A percentile compares a stretch with the other conserved stretches of the same genome.
These are phyloP conservation scores for Pempheris klunzingeri DNA, from an alignment of 2,797 vertebrate genomes.

Conservation along the genomic window DNA sequence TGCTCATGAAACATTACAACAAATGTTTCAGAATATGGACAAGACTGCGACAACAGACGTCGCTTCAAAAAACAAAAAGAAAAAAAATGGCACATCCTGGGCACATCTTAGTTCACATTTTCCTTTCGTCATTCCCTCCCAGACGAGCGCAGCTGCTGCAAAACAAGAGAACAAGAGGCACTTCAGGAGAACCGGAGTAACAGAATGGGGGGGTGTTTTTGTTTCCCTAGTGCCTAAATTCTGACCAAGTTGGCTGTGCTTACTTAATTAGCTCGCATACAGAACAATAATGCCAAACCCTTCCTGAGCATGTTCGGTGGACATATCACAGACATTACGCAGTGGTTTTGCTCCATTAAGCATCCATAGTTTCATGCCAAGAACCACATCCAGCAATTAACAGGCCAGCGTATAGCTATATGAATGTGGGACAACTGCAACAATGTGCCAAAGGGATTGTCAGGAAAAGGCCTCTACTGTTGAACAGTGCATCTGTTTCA, in stretches of 20 bases:
- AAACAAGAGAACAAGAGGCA: constrained; percentile 71
- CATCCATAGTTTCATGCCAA: constrained; percentile 71
- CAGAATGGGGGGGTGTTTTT: constrained; percentile 55
- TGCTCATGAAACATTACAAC: constrained; percentile 15
- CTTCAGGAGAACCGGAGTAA: constrained; percentile 60
- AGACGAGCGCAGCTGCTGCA: constrained; percentile 65
- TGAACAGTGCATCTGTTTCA: constrained; percentile 66
- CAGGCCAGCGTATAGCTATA: constrained; percentile 53
- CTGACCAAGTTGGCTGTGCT: constrained; percentile 67
- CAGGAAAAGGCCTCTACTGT: constrained; percentile 59
- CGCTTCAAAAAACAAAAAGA: constrained; percentile 53
- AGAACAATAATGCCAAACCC: constrained; percentile 81
- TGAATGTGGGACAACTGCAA: constrained; percentile 67
- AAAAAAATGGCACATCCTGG: constrained; percentile 68
- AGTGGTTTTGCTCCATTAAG: constrained; percentile 79
- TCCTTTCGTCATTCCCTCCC: constrained; percentile 76
- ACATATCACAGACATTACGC: constrained; percentile 82
- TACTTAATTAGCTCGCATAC: constrained; percentile 66
- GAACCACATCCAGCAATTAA: constrained; percentile 80
- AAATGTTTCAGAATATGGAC: constrained; percentile 22
- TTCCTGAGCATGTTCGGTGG: constrained; percentile 72
- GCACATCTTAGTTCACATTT: constrained; percentile 76
- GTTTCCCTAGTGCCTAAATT: constrained; percentile 57
- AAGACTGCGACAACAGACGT: constrained; percentile 35
- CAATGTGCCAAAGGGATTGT: constrained; percentile 66